Conservation (phyloP, 2,113 vertebrate genomes). For the Actenoides lindsayi region DNA sequence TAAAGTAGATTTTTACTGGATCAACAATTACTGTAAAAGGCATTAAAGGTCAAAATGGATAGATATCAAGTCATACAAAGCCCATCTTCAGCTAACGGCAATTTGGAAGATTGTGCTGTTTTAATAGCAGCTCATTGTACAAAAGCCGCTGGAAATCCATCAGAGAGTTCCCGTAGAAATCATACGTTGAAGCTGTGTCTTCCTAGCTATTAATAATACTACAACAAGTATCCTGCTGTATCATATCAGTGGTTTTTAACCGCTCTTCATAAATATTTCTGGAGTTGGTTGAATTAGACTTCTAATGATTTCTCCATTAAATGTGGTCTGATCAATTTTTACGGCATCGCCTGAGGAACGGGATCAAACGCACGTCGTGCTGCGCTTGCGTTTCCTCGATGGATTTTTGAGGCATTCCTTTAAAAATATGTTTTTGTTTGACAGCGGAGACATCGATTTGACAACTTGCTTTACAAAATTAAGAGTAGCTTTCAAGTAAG, state of each 20-base stretch:
- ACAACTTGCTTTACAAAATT: constrained; percentile 62
- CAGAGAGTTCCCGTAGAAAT: background rate
- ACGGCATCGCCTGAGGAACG: constrained; percentile 10
- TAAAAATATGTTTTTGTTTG: constrained; percentile 53
- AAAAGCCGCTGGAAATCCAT: constrained; percentile 21
- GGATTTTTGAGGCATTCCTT: constrained; percentile 53
- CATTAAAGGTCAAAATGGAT: constrained; percentile 65
- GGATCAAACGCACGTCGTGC: constrained; percentile 29
- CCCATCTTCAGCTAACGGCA: constrained; percentile 30
- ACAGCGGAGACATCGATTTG: constrained; percentile 40
- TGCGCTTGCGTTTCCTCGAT: constrained; percentile 25
- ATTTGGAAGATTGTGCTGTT: background rate
- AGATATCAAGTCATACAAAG: constrained; percentile 60
- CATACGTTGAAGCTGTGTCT: background rate
- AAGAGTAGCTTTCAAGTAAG: constrained; percentile 42
- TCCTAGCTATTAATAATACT: constrained; percentile 43
- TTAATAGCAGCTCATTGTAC: constrained; percentile 9
- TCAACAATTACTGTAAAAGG: constrained; percentile 54
- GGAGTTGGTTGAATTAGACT: constrained; percentile 53
- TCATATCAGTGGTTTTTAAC: constrained; percentile 54
- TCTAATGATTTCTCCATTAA: constrained; percentile 70
- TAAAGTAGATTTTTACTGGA: constrained; percentile 54
- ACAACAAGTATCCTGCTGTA: constrained; percentile 33
- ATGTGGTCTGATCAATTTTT: constrained; percentile 69
- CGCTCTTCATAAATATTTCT: constrained; percentile 62